phyloP scores from a whole-genome alignment of 2,113 vertebrate genomes.

The Caloenas nicobarica region DNA sequence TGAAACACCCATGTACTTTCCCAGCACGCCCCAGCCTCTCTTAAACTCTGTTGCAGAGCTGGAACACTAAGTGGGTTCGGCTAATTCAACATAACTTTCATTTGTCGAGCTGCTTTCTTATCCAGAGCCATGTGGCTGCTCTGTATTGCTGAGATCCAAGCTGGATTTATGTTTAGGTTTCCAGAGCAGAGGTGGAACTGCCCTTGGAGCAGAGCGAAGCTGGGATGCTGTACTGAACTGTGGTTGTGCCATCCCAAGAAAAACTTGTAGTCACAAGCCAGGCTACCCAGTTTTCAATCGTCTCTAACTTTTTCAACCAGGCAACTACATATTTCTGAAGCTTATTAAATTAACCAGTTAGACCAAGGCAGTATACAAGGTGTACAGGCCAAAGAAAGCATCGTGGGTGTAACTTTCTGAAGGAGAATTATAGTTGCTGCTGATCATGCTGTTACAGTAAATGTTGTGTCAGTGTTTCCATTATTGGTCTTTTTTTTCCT shows the following conservation, averaged over 20 bases:
- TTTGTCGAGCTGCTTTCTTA: background rate
- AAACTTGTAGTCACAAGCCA: background rate
- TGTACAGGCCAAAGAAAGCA: slow-evolving; percentile 64
- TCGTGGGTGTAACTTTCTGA: slow-evolving; percentile 25
- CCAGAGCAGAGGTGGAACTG: background rate
- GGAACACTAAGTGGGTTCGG: background rate
- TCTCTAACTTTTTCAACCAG: background rate
- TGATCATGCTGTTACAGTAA: slow-evolving; percentile 51
- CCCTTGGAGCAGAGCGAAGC: background rate
- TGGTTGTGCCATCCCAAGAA: background rate
- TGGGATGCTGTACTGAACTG: rapidly evolving
- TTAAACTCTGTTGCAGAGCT: background rate
- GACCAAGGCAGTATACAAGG: background rate
- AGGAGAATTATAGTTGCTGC: slow-evolving; percentile 38
- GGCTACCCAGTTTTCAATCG: background rate
- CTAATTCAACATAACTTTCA: background rate
- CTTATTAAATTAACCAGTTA: slow-evolving; percentile 49
- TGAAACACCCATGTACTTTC: background rate
- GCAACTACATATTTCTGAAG: slow-evolving; percentile 1
- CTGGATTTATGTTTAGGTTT: background rate
- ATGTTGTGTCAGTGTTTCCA: slow-evolving; percentile 62
- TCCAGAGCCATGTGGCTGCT: background rate
- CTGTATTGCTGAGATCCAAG: background rate
- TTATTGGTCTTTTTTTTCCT: background rate
- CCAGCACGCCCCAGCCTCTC: background rate